Conservation (phyloP, 2,113 vertebrate genomes). For the Pituophis catenifer region DNA sequence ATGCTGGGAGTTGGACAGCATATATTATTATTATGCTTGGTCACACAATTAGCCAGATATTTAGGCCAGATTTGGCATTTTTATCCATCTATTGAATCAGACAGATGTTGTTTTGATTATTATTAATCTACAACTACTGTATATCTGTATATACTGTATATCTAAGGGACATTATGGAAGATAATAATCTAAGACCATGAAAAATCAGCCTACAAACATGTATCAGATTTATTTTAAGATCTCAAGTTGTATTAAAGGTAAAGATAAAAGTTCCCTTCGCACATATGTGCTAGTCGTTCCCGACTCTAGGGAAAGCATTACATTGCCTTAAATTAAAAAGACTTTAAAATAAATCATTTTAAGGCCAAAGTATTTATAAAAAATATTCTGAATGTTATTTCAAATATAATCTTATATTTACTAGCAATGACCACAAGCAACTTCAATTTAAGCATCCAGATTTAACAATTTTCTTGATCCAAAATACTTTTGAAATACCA, state of each 20-base stretch:
- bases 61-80: background rate
- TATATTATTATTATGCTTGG: background rate
- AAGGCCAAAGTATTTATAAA: background rate
- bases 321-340: background rate
- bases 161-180: background rate
- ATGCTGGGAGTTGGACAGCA: background rate
- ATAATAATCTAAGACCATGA: background rate
- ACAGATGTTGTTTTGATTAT: background rate
- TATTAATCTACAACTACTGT: background rate
- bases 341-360: background rate
- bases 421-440: background rate
- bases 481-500: background rate
- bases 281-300: too few relatives aligned
- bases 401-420: background rate
- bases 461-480: background rate
- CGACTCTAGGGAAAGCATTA: background rate
- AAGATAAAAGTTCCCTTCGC: too few relatives aligned
- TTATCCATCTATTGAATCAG: background rate
- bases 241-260: background rate
- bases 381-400: background rate
- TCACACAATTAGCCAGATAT: background rate
- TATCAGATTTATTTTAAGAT: background rate
- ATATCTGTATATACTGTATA: background rate
- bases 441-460: background rate
- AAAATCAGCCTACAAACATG: too few relatives aligned